Percentiles rank a stretch among this genome's conserved stretches.
phyloP scores from a whole-genome alignment of 64 coral and sea anemone genomes.

The Montipora sp. region DNA sequence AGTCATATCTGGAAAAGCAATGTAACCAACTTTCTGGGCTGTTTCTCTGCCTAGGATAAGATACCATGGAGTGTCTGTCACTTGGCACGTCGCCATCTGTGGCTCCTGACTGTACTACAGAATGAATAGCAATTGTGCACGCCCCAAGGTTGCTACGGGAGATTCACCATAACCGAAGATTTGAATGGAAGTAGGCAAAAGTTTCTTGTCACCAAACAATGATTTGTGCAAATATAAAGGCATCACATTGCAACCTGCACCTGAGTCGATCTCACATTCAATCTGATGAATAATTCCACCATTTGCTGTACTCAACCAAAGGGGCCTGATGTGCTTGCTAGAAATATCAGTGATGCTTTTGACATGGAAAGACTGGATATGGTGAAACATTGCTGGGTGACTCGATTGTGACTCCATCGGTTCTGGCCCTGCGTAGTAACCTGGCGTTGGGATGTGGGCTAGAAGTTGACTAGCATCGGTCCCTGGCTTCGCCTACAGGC shows the following conservation, averaged over 20 bases:
- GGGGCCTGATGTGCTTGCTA: neutral
- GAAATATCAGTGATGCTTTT: constrained; percentile 7
- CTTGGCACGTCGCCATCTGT: constrained; percentile 4
- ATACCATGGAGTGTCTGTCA: neutral
- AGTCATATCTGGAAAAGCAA: constrained; percentile 26
- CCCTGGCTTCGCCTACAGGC: neutral
- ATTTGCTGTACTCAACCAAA: constrained; percentile 7
- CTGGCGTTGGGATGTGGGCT: neutral
- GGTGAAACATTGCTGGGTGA: constrained; percentile 6
- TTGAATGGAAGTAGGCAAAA: neutral
- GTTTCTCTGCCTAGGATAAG: constrained; percentile 25
- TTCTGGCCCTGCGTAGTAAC: neutral
- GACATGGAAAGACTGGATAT: neutral
- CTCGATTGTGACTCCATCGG: neutral
- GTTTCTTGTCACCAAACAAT: neutral
- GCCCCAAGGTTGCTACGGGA: neutral
- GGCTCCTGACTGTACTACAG: neutral
- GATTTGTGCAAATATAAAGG: constrained; percentile 20
- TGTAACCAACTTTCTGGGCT: neutral
- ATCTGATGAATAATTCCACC: neutral
- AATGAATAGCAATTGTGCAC: constrained; percentile 8
- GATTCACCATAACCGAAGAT: constrained; percentile 8
- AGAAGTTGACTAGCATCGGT: neutral
- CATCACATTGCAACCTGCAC: constrained; percentile 10
- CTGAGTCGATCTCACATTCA: constrained; percentile 17